Conservation (phyloP, 2,797 vertebrate species). For the Muscicapa comitata region DNA sequence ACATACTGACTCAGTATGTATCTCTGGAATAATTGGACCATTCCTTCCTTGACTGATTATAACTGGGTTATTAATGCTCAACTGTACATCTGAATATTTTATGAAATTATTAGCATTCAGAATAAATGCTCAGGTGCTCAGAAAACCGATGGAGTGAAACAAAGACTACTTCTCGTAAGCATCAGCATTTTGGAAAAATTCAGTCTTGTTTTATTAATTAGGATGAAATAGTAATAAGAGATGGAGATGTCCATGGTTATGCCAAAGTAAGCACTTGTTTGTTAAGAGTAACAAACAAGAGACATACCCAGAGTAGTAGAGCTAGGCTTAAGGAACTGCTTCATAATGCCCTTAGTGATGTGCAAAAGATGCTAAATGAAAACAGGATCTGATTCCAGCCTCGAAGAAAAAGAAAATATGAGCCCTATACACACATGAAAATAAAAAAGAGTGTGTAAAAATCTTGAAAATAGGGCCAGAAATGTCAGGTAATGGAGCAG, state of each 20-base stretch:
- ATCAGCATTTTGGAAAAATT: not conserved
- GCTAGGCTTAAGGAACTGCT: not conserved
- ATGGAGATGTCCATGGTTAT: not conserved
- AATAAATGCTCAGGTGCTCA: constrained; percentile 7
- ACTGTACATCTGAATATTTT: not conserved
- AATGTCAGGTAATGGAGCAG: constrained; percentile 70
- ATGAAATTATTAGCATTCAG: not conserved
- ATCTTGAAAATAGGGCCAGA: constrained; percentile 56
- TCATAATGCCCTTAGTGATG: not conserved
- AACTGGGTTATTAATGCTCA: not conserved
- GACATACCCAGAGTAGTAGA: not conserved
- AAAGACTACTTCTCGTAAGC: not conserved
- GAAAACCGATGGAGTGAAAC: constrained; percentile 16
- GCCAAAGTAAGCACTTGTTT: not conserved
- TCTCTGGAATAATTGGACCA: not conserved
- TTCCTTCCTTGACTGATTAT: not conserved
- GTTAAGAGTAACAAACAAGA: not conserved
- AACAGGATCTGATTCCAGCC: not conserved
- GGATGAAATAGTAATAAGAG: not conserved
- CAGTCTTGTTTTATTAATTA: constrained; percentile 40
- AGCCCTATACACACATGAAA: constrained; percentile 39
- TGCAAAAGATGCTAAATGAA: constrained; percentile 15
- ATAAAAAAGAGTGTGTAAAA: constrained; percentile 46
- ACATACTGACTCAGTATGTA: not conserved
- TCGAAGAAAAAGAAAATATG: not conserved